Conservation (phyloP, 2,797 vertebrate species). For the Spea hammondii region DNA sequence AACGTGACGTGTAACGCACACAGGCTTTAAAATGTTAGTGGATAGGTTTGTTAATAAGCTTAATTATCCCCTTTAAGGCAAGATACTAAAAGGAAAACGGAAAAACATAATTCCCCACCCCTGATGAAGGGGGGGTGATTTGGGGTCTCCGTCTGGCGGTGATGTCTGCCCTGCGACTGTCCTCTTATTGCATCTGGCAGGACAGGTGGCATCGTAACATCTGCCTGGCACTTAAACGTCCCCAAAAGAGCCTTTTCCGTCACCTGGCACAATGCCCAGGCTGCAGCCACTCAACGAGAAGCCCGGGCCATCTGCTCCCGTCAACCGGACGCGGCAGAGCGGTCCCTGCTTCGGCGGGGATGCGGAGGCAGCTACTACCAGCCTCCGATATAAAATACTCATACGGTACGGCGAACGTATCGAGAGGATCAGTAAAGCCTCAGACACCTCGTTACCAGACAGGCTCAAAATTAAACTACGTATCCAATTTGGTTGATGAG, state of each 20-base stretch:
- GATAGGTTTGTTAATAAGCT: no score
- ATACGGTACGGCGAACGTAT: no score
- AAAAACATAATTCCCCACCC: background rate
- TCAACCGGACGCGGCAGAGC: conserved; percentile 69
- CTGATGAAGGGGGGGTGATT: background rate
- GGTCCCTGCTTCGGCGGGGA: conserved; percentile 21
- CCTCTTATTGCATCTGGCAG: conserved; percentile 73
- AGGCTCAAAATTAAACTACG: no score
- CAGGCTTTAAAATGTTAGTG: no score
- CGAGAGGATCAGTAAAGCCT: no score
- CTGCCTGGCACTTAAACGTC: conserved; percentile 86
- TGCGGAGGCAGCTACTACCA: no score
- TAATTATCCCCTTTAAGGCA: no score
- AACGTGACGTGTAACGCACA: no score
- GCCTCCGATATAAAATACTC: no score
- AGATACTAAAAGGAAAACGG: background rate
- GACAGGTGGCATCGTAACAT: conserved; percentile 84
- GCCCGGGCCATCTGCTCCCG: conserved; percentile 86
- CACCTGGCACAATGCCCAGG: conserved; percentile 80
- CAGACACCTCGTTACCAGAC: no score
- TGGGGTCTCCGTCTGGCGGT: conserved; percentile 3
- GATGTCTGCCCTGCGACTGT: conserved; percentile 36
- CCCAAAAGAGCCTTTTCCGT: conserved; percentile 81
- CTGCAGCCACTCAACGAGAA: conserved; percentile 81
- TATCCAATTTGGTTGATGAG: no score